phyloP scores from a whole-genome alignment of 2,888 invertebrate species.

The Aphodius granarius region DNA sequence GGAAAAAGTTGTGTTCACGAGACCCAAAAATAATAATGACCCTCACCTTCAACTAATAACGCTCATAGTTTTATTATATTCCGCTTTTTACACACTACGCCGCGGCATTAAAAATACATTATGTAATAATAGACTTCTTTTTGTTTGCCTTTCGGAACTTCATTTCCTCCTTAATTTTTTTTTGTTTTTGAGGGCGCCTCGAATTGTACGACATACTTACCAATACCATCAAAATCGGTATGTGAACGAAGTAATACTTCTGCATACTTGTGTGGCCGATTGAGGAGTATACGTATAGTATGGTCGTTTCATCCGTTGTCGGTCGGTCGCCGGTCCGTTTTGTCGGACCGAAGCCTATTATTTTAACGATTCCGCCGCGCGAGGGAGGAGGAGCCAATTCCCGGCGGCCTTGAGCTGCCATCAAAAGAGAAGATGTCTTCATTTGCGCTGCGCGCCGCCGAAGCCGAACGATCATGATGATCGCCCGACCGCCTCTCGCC shows the following conservation, averaged over 20 bases:
- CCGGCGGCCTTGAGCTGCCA: slow-evolving; percentile 52
- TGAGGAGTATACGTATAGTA: neutral
- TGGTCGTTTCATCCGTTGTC: neutral
- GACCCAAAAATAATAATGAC: neutral
- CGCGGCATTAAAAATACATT: neutral
- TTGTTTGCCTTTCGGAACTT: neutral
- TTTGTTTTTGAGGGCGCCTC: neutral
- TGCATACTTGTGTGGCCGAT: neutral
- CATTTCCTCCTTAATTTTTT: neutral
- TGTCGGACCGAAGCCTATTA: slow-evolving; percentile 40
- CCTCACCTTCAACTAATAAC: neutral
- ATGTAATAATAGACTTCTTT: neutral
- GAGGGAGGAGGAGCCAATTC: slow-evolving; percentile 34
- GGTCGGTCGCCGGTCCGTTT: neutral
- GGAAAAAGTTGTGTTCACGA: neutral
- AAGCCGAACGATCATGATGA: slow-evolving; percentile 19
- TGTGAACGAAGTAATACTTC: too few species aligned
- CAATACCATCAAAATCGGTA: neutral
- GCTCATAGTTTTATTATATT: neutral
- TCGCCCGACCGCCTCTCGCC: slow-evolving; percentile 7
- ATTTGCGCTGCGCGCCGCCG: slow-evolving; percentile 27
- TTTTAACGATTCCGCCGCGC: slow-evolving; percentile 33
- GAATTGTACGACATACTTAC: neutral
- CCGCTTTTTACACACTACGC: neutral
- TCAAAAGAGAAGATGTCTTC: slow-evolving; percentile 48